Evolutionary conservation across 2,113 vertebrate genomes (phyloP), one percentile per base, ranked within the genome.

Genomic region (Bagarius yarrelli): DNA sequence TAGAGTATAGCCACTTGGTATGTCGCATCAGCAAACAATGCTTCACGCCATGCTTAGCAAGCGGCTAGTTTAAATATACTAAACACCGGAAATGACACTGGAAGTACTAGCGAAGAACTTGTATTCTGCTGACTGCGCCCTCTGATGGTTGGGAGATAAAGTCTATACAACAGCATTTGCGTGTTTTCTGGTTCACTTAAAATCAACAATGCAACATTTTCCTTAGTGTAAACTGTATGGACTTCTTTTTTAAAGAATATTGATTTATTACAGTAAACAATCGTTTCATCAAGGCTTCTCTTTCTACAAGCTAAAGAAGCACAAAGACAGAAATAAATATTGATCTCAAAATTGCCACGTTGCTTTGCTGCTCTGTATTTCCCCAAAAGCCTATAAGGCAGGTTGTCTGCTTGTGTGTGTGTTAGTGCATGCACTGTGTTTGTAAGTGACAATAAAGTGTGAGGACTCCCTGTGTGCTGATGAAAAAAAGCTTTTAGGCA

Each of bases 401-500:
- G 55, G 60, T 55, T 19, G 6, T 47, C 9, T 77, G 16, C 23
- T 34, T 77, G 40, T 50, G 71, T 73, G 50, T 36, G 9, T 36
- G 53, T 27, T n/a, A 16, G 21, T 64, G 53, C 78, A 18, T n/a
- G 4, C 18, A 25, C 44, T 27, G 50, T 44, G 66, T 74, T 56
- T 75, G 25, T 50, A 70, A 34, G 23, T 53, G 40, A 23, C 60
- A 36, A 30, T 60, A 67, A 60, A 63, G 70, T 81, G 44, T 79
- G 63, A 74, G 30, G 59, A 64, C 59, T 69, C 34, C 32, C 16
- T 16, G 25, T 52, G 52, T 66, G 72, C 52, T 72, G 73, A 80
- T 80, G 23, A 80, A 69, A 36, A 70, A 83, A 80, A 57, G 71
- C 76, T 85, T 82, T 82, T 85, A 79, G 70, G 69, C 70, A 75